Evolutionary conservation across 2,797 vertebrate species (phyloP).

Genomic region (Myiotriccus ornatus): DNA sequence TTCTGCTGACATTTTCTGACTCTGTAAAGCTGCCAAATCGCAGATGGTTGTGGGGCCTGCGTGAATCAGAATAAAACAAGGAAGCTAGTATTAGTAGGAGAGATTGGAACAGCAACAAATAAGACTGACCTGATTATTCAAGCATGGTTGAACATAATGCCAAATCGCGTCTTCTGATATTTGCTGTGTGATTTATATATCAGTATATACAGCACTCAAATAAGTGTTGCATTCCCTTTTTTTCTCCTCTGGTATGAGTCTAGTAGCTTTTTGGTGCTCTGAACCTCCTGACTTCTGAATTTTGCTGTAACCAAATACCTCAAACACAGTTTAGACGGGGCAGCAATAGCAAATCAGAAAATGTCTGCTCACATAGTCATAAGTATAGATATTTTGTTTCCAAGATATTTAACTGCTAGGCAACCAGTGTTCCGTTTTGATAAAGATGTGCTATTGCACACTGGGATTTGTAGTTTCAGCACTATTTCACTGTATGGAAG

Average conservation of each 20-base stretch:
- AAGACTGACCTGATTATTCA: constrained; percentile 36
- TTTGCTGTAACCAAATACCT: not conserved
- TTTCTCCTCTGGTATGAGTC: not conserved
- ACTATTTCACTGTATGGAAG: not conserved
- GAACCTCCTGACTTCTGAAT: not conserved
- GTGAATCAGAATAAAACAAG: constrained; percentile 18
- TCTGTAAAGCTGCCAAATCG: constrained; percentile 39
- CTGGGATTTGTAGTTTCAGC: not conserved
- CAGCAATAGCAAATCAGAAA: not conserved
- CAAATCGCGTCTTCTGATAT: not conserved
- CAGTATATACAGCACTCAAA: not conserved
- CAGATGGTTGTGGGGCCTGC: constrained; percentile 8
- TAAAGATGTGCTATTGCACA: not conserved
- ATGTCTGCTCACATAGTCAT: not conserved
- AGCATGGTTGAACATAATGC: not conserved
- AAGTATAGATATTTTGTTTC: not conserved
- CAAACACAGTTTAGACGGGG: not conserved
- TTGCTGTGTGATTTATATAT: not conserved
- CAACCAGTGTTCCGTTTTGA: not conserved
- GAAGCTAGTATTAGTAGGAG: constrained; percentile 22
- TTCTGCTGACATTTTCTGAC: constrained; percentile 33
- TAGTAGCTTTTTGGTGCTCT: not conserved
- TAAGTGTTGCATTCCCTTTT: not conserved
- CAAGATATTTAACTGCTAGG: not conserved
- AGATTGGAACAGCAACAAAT: constrained; percentile 31